Evolutionary conservation across 2,888 invertebrate genomes (phyloP).

Genomic region (Torymus auratus): DNA sequence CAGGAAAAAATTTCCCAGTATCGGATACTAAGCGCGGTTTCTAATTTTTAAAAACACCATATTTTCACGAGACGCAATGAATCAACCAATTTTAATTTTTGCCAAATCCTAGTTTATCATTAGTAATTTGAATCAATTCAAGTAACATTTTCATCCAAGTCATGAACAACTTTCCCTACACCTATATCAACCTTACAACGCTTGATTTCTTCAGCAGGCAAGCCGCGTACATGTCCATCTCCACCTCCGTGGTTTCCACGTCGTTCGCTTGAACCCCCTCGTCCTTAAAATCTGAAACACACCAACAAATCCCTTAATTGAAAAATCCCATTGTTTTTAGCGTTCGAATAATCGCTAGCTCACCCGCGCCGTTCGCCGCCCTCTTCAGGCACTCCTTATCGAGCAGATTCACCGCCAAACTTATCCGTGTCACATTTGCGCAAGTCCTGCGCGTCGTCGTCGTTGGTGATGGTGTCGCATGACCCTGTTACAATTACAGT

Average conservation of each 20-base stretch:
- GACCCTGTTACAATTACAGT: slow-evolving; percentile 12
- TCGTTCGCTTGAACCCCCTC: background rate
- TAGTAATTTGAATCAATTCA: too few relatives aligned
- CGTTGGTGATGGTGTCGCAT: background rate
- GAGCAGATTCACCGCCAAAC: slow-evolving; percentile 32
- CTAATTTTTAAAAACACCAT: too few relatives aligned
- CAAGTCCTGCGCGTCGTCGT: slow-evolving; percentile 14
- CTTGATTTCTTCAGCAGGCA: slow-evolving; percentile 49
- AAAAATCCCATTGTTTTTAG: background rate
- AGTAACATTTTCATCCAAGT: too few relatives aligned
- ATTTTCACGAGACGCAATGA: too few relatives aligned
- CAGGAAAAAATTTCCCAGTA: too few relatives aligned
- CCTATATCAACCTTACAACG: slow-evolving; percentile 26
- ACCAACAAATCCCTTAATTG: background rate
- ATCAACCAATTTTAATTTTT: too few relatives aligned
- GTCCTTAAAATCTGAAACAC: slow-evolving; percentile 14
- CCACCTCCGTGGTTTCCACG: slow-evolving; percentile 24
- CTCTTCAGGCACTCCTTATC: slow-evolving; percentile 43
- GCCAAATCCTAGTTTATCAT: too few relatives aligned
- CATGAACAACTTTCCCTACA: background rate
- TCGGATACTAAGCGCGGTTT: too few relatives aligned
- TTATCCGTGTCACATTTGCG: slow-evolving; percentile 36
- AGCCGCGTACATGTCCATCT: slow-evolving; percentile 42
- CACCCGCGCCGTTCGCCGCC: slow-evolving; percentile 6
- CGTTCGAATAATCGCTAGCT: background rate